Conservation (phyloP, 2,888 invertebrate genomes). For the Netelia virgata region DNA sequence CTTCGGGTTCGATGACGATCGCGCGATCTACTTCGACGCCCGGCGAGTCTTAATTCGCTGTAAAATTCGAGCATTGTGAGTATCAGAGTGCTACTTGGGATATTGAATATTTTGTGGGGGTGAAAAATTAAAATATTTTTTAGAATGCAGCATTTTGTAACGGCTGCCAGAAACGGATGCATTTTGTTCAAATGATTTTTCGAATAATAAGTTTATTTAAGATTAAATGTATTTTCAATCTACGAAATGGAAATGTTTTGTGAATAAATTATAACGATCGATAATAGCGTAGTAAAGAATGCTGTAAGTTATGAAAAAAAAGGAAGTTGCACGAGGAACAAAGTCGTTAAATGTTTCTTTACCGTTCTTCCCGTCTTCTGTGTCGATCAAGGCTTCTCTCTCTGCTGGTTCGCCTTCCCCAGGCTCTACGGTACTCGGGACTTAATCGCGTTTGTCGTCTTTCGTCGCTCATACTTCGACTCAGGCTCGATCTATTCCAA, state of each 20-base stretch:
- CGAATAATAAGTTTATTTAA: too few relatives aligned
- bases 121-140: conserved; percentile 11
- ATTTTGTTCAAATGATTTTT: too few relatives aligned
- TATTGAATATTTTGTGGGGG: neutral
- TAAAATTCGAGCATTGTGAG: conserved; percentile 57
- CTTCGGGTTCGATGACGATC: conserved; percentile 79
- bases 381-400: conserved; percentile 80
- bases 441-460: conserved; percentile 68
- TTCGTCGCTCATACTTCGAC: conserved; percentile 66
- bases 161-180: too few relatives aligned
- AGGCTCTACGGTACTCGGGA: conserved; percentile 75
- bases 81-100: neutral
- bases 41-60: conserved; percentile 69
- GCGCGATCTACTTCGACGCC: conserved; percentile 81
- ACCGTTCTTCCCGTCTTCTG: conserved; percentile 81
- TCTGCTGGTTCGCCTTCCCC: conserved; percentile 77
- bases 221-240: neutral
- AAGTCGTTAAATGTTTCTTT: conserved; percentile 69
- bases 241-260: neutral
- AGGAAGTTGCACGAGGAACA: neutral
- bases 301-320: neutral
- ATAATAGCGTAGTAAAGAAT: neutral
- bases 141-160: neutral
- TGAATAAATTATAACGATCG: conserved; percentile 5
- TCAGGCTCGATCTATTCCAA: conserved; percentile 69